Base-by-base conservation (phyloP, 1,140 invertebrate genomes). In the Eueides isabella region DNA sequence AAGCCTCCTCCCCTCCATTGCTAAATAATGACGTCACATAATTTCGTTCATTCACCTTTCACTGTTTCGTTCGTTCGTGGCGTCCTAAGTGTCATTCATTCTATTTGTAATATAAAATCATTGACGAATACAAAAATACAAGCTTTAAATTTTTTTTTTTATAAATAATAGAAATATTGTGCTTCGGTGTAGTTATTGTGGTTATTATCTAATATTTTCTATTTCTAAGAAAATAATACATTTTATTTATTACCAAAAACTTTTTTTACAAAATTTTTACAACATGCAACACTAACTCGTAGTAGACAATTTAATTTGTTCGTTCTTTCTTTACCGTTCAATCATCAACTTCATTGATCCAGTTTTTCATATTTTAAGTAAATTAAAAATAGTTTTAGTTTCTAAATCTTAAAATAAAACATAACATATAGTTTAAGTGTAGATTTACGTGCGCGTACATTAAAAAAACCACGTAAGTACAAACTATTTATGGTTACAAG, bases 331-430 rank as follows among this genome's bases (percentile, higher is more conserved):
- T 84, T 79, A 79, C 77, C 81, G 71, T 83, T 85, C 86, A 84
- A 80, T 88, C 86, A 81, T 84, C 83, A 87, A 87, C 86, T 84
- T 80, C 83, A 88, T 88, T 84, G 84, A 89, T 88, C 85, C 48
- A 82, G 83, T 85, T 84, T 85, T 82, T 81, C 72, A 79, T 85
- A 69, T 72, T 82, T 82, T 83, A 76, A 78, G 62, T 77, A 74
- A 78, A 75, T 80, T 78, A 82, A 80, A 82, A 82, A 78, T 76
- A 67, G 61, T 48, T 72, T 68, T 72, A 72, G 41, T 71, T 64
- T 68, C 61, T 61, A 67, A 71, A 62, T 68, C 66, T 28, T 72
- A 76, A 72, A 69, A 72, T 72, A 68, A 72, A 68, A 72, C 62
- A 72, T 23, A 64, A 55, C 35, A 80, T 74, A 67, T 77, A 79